phyloP scores from a whole-genome alignment of 2,113 vertebrate species.

The Arizona elegans region DNA sequence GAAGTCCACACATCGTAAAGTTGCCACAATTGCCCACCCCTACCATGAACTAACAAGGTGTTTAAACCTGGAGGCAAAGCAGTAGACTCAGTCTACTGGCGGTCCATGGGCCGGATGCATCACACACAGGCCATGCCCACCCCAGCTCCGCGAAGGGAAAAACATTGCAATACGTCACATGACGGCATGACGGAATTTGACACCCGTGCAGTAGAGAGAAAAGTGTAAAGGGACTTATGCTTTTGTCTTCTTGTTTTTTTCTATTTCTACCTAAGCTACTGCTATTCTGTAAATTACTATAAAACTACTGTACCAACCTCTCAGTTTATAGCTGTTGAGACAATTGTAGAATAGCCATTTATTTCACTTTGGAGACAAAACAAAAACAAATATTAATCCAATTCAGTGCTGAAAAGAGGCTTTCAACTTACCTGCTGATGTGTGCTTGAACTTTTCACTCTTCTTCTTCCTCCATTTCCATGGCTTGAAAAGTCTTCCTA shows the following conservation, averaged over 20 bases:
- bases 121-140: no score
- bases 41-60: not conserved
- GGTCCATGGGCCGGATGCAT: no score
- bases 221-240: not conserved
- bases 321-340: not conserved
- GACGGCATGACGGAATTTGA: no score
- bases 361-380: not conserved
- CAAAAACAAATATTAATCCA: constrained; percentile 12
- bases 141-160: no score
- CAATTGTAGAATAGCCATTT: not conserved
- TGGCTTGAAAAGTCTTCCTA: constrained; percentile 94
- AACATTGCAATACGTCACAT: no score
- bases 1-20: not conserved
- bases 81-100: no score
- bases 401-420: rapidly evolving
- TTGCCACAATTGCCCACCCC: not conserved
- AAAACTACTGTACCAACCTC: not conserved
- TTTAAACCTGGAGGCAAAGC: not conserved
- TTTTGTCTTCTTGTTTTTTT: not conserved
- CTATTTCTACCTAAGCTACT: not conserved
- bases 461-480: constrained; percentile 99
- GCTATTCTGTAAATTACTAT: not conserved
- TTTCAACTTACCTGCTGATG: constrained; percentile 82
- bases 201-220: not conserved
- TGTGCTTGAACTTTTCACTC: constrained; percentile 98